Base-by-base conservation (phyloP, 2,797 vertebrate species). In the Loris lydekkerianus region DNA sequence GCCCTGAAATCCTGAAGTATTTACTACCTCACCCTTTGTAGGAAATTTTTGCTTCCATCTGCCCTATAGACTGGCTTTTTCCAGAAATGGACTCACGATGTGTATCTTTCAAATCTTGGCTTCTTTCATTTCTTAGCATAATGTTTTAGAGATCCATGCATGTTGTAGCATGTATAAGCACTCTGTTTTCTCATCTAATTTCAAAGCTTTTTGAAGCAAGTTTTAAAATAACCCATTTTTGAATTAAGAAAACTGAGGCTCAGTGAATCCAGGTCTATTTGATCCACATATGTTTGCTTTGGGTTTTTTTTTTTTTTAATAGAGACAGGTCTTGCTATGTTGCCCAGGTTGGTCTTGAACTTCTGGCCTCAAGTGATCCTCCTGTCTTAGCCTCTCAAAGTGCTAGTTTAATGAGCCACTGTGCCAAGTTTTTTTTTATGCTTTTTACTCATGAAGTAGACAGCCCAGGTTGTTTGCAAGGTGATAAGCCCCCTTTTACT, bases 161-260 rank as follows among this genome's bases (percentile, higher is more conserved):
- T 61, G 13, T 53, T 43, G n/a, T 60, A 73, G 27, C 11, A 3
- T 14, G 3, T n/a, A 13, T 67, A 63, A 29, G 34, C 80, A 58
- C 10, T 72, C 4, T 34, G 53, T 43, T 56, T 73, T 86, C 6
- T 87, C 8, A 40, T 87, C 53, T 75, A 70, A 7, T 85, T 14
- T 76, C 37, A 83, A 29, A 13, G n/a, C 2, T 92, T 83, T 77
- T 77, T 83, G 27, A 89, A 90, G 60, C 34, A 75, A 43, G 5
- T 87, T 86, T 93, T 91, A 70, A 86, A 91, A 86, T 82, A 77
- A 75, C 23, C 13, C 18, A 49, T 86, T 91, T 94, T 91, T 88
- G n/a, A 49, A 43, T 21, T 80, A 70, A 49, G 69, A 67, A 46
- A 46, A 46, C 46, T 40, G 77, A 73, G 69, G 29, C 34, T 91